Evolutionary conservation across 2,888 invertebrate genomes (phyloP).

Genomic region (Stenodera caucasica): DNA sequence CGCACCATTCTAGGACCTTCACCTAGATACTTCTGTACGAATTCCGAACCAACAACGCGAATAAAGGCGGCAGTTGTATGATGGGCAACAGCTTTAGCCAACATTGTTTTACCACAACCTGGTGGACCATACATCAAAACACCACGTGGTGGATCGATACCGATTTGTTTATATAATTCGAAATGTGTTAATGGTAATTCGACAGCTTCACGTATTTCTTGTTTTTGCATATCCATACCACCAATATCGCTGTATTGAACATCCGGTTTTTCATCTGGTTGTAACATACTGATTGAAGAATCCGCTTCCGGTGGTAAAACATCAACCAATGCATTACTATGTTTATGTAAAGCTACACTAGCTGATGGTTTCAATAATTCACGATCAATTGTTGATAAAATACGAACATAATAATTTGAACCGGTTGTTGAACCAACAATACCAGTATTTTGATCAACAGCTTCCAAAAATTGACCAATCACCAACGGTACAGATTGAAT

Average conservation of each 20-base stretch:
- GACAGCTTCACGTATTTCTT: conserved; percentile 98
- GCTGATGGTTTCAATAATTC: conserved; percentile 97
- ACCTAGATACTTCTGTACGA: conserved; percentile 98
- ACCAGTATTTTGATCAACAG: conserved; percentile 98
- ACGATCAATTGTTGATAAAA: conserved; percentile 96
- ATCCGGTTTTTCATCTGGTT: conserved; percentile 98
- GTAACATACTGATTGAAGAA: conserved; percentile 96
- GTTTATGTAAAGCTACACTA: conserved; percentile 97
- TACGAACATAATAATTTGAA: conserved; percentile 98
- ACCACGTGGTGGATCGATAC: conserved; percentile 89
- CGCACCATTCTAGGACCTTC: conserved; percentile 99
- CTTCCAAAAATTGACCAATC: conserved; percentile 98
- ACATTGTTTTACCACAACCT: conserved; percentile 99
- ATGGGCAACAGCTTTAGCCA: conserved; percentile 98
- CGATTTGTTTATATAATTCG: conserved; percentile 97
- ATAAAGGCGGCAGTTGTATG: conserved; percentile 97
- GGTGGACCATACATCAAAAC: conserved; percentile 99
- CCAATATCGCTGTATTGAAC: conserved; percentile 97
- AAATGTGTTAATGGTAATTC: conserved; percentile 98
- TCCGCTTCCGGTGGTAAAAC: conserved; percentile 99
- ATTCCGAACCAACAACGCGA: conserved; percentile 98
- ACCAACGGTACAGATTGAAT: conserved; percentile 99
- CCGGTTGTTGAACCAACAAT: conserved; percentile 98
- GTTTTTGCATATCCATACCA: conserved; percentile 99
- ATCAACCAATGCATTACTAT: conserved; percentile 99